Conservation (phyloP, 2,888 invertebrate genomes). For the Sinhomidia bicolor region DNA sequence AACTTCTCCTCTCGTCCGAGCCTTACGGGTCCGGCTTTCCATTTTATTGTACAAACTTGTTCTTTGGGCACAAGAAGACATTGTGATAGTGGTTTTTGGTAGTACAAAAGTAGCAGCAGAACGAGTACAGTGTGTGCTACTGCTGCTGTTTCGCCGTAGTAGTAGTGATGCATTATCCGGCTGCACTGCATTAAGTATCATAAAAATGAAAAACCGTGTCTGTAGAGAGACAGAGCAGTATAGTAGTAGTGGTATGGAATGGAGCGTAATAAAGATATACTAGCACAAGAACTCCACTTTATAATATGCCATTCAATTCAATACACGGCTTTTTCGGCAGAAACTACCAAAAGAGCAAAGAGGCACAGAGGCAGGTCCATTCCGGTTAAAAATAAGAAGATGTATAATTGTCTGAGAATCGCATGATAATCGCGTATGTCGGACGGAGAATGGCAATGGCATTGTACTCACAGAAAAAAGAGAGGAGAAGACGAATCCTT, state of each 20-base stretch:
- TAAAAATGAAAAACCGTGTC: neutral
- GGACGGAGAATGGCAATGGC: constrained; percentile 12
- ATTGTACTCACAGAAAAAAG: too few species aligned
- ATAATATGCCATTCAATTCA: neutral
- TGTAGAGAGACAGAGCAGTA: neutral
- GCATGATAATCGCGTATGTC: constrained; percentile 3
- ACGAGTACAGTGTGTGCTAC: neutral
- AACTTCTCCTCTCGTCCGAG: constrained; percentile 28
- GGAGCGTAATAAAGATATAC: too few species aligned
- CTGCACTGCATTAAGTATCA: constrained; percentile 45
- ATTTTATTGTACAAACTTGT: neutral
- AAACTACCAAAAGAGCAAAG: neutral
- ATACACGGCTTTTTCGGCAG: neutral
- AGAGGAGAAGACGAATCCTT: too few species aligned
- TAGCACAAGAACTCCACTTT: neutral
- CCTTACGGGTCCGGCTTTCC: constrained; percentile 45
- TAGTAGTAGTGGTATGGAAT: too few species aligned
- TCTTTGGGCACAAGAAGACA: neutral
- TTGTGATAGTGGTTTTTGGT: neutral
- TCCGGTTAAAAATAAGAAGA: constrained; percentile 12
- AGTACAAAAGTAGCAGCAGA: neutral
- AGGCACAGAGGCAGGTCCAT: neutral
- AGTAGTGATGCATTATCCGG: constrained; percentile 47
- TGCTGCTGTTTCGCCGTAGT: neutral
- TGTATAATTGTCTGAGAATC: constrained; percentile 34